A percentile compares a stretch with the other conserved stretches of the same genome.
Evolutionary conservation across 2,113 vertebrate species (phyloP).

Genomic region (Pelecanoides urinatrix): DNA sequence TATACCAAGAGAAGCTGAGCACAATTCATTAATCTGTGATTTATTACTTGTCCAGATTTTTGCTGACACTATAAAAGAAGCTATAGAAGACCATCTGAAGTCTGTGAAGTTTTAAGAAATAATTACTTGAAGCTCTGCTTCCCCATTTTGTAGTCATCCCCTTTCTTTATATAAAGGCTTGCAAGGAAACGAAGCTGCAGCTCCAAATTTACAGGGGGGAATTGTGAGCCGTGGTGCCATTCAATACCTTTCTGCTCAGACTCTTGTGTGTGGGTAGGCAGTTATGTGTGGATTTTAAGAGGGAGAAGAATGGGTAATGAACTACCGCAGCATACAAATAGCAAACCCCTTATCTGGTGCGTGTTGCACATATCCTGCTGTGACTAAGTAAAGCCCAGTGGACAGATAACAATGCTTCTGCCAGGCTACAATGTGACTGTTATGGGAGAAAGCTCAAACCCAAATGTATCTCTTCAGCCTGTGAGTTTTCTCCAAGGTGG

Average conservation of each 20-base stretch:
- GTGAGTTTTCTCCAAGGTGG: background rate
- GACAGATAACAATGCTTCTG: too few relatives aligned
- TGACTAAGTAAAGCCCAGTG: background rate
- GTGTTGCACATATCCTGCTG: background rate
- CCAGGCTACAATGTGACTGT: background rate
- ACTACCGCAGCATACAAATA: background rate
- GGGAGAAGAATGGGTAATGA: background rate
- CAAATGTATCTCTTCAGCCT: background rate
- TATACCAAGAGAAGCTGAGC: background rate
- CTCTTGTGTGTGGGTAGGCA: rapidly evolving
- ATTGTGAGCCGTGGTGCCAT: rapidly evolving
- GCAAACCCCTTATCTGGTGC: background rate
- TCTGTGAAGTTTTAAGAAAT: background rate
- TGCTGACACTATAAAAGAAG: background rate
- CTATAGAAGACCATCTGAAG: background rate
- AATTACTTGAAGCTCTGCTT: background rate
- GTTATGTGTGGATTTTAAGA: background rate
- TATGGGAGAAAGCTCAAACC: background rate
- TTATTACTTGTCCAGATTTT: background rate
- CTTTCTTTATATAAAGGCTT: background rate
- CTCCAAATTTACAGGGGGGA: background rate
- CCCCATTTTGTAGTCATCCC: rapidly evolving
- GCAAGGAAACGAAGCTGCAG: background rate
- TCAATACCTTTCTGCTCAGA: background rate
- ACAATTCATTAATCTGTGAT: background rate